Evolutionary conservation across 2,888 invertebrate species (phyloP).

Genomic region (Campoletis raptor): DNA sequence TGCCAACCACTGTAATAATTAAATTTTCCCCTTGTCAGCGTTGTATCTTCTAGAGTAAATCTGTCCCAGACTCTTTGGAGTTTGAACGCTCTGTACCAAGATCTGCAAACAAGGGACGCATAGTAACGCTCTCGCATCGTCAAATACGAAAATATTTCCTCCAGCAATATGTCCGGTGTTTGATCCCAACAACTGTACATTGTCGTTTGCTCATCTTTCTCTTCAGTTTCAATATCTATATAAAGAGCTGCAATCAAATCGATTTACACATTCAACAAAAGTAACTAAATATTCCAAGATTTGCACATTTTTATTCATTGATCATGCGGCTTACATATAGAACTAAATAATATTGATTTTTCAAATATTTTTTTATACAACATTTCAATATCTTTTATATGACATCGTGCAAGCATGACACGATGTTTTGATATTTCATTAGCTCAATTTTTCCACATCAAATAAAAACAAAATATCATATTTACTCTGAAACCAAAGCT

Average conservation of each 20-base stretch:
- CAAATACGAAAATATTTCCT: conserved; percentile 90
- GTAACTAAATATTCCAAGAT: background rate
- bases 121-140: conserved; percentile 90
- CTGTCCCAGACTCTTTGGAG: conserved; percentile 91
- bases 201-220: conserved; percentile 81
- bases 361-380: too few relatives aligned
- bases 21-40: conserved; percentile 90
- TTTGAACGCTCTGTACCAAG: conserved; percentile 90
- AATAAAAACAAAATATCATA: too few relatives aligned
- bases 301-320: background rate
- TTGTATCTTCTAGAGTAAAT: conserved; percentile 90
- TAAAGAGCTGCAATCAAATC: conserved; percentile 84
- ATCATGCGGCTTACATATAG: too few relatives aligned
- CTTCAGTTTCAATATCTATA: conserved; percentile 84
- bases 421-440: too few relatives aligned
- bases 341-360: too few relatives aligned
- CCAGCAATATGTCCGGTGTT: conserved; percentile 90
- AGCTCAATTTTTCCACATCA: too few relatives aligned
- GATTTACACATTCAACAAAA: background rate
- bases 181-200: conserved; percentile 88
- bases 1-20: conserved; percentile 94
- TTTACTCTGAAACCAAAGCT: too few relatives aligned
- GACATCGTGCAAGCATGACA: too few relatives aligned
- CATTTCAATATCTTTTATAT: too few relatives aligned
- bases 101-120: conserved; percentile 89